Evolutionary conservation across 2,113 vertebrate species (phyloP).

Genomic region (Nycticryphes semicollaris): DNA sequence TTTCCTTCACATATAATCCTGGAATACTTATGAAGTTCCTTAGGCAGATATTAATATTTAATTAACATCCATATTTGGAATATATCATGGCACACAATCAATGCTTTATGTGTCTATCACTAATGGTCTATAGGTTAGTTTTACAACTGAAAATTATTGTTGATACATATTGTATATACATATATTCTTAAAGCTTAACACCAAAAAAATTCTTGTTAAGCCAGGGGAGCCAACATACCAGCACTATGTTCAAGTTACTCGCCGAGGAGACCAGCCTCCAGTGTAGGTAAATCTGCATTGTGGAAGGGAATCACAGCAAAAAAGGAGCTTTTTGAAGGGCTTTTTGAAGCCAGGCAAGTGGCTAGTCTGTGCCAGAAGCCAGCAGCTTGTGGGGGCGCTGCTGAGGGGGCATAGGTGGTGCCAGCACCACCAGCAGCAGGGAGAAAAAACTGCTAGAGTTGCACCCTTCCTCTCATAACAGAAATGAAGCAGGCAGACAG

Average conservation of each 20-base stretch:
- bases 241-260: neutral
- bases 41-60: neutral
- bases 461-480: too few relatives aligned
- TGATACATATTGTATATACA: neutral
- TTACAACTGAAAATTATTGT: neutral
- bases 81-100: rapidly evolving
- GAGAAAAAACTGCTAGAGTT: too few relatives aligned
- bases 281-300: too few relatives aligned
- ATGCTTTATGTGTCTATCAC: neutral
- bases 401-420: too few relatives aligned
- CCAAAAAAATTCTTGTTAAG: neutral
- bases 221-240: neutral
- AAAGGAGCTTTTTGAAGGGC: too few relatives aligned
- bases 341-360: too few relatives aligned
- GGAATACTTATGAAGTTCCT: neutral
- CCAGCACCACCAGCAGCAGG: too few relatives aligned
- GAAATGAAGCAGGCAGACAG: too few relatives aligned
- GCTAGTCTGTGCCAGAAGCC: too few relatives aligned
- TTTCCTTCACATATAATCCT: neutral
- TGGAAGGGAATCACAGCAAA: too few relatives aligned
- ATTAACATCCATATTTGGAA: neutral
- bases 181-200: neutral
- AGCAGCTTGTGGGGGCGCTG: too few relatives aligned
- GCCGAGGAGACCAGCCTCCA: too few relatives aligned
- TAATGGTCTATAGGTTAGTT: neutral